These are phyloP conservation scores for Rhagonycha lutea DNA, from an alignment of 2,888 invertebrate species.

Conservation along the genomic window DNA sequence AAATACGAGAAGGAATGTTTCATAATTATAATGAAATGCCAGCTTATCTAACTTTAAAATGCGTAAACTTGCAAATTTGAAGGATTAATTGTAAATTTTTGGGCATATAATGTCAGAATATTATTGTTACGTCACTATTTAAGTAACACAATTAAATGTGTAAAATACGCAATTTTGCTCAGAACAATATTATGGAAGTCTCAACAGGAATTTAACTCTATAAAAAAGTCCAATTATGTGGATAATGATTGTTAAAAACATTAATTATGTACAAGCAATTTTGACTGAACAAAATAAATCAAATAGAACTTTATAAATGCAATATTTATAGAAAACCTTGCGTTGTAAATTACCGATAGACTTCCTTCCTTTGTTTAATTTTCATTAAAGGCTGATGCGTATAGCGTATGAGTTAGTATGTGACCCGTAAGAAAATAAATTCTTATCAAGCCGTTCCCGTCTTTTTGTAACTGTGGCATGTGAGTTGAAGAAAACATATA, in stretches of 20 bases:
- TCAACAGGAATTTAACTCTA: too few relatives aligned
- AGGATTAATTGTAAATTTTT: not conserved
- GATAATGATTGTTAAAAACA: too few relatives aligned
- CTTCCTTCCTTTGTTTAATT: not conserved
- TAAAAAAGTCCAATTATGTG: too few relatives aligned
- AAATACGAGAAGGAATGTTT: not conserved
- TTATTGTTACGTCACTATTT: not conserved
- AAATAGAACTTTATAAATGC: too few relatives aligned
- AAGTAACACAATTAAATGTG: not conserved
- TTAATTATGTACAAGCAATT: too few relatives aligned
- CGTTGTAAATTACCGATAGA: not conserved
- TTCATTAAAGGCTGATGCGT: not conserved
- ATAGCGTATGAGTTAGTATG: not conserved
- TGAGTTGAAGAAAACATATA: not conserved
- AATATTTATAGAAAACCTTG: not conserved
- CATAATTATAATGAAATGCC: not conserved
- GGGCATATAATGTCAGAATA: not conserved
- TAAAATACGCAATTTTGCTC: not conserved
- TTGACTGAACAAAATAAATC: too few relatives aligned
- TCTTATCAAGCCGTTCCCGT: not conserved
- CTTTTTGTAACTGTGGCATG: not conserved
- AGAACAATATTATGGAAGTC: too few relatives aligned
- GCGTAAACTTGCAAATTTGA: not conserved
- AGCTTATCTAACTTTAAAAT: not conserved
- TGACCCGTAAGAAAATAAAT: not conserved